Percentiles rank a stretch among this genome's conserved stretches.
Evolutionary conservation across 2,888 invertebrate species (phyloP).

Genomic region (Diadegma fenestrale): DNA sequence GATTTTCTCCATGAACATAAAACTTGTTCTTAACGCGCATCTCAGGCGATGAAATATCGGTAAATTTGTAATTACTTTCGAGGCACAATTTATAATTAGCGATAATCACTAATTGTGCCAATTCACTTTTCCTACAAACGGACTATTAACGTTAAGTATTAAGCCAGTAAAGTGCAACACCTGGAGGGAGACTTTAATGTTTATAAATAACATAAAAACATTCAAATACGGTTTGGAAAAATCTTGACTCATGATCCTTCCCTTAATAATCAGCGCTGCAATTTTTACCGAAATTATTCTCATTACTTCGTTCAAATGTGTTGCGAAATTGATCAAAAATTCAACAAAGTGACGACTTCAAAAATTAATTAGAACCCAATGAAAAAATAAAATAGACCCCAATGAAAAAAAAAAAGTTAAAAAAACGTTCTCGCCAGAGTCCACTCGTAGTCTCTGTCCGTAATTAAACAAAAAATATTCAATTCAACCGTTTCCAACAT

Average conservation of each 20-base stretch:
- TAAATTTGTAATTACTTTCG: not conserved
- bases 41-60: conserved; percentile 8
- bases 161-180: not conserved
- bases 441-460: too few species aligned
- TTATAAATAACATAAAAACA: conserved; percentile 4
- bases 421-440: too few species aligned
- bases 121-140: not conserved
- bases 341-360: not conserved
- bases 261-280: not conserved
- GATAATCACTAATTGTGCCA: not conserved
- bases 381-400: too few species aligned
- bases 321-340: not conserved
- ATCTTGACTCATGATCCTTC: not conserved
- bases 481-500: too few species aligned
- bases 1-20: not conserved
- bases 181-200: not conserved
- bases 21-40: not conserved
- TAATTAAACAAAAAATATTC: too few species aligned
- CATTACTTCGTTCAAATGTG: not conserved
- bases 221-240: not conserved
- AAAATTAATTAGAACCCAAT: too few species aligned
- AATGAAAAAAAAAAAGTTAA: too few species aligned
- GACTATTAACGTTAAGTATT: not conserved
- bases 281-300: too few species aligned
- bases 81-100: not conserved